Evolutionary conservation across 2,797 vertebrate species (phyloP), one percentile per base, ranked within the genome.

Genomic region (Crypturellus tataupa): DNA sequence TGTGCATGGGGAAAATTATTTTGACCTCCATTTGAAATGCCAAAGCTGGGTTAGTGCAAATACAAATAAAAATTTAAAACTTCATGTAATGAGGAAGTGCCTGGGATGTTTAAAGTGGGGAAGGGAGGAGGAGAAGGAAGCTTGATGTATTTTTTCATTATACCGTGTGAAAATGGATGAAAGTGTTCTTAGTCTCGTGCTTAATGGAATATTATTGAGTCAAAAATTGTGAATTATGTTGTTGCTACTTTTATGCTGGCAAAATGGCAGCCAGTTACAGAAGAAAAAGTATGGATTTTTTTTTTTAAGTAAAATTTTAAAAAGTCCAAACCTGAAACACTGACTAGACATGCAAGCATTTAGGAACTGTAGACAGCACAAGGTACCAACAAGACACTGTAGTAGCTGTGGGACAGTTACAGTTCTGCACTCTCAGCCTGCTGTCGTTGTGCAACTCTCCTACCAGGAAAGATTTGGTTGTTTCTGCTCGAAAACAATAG

Each of bases 401-500:
- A 80, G 62, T 82, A 85, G 39, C 27, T 69, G 9, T 72, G n/a
- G 55, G 73, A 85, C 85, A 93, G 82, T 80, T 76, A 24, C 29
- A 81, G 77, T 70, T 86, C 49, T 85, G 42, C 2, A 20, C 71
- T 85, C 86, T 76, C 90, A 93, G 47, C 25, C 56, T 91, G 75
- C 64, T 79, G 46, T 90, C 49, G 1, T 49, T n/a, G 77, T 79
- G 42, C 65, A 73, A 39, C 53, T 76, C 58, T 82, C 33, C 1
- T 76, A 44, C 37, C 59, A 73, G 62, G 37, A 94, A 80, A 76
- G 60, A n/a, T 94, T 82, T 89, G 20, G 19, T 91, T 83, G 80
- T 35, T 89, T 91, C 69, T 96, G 42, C 89, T 94, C 55, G 59
- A 68, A 79, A 87, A 85, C 93, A 94, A 27, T 64, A 90, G 76